A percentile compares a stretch with the other conserved stretches of the same genome.
Evolutionary conservation across 2,113 vertebrate genomes (phyloP).

Genomic region (Panurus biarmicus): DNA sequence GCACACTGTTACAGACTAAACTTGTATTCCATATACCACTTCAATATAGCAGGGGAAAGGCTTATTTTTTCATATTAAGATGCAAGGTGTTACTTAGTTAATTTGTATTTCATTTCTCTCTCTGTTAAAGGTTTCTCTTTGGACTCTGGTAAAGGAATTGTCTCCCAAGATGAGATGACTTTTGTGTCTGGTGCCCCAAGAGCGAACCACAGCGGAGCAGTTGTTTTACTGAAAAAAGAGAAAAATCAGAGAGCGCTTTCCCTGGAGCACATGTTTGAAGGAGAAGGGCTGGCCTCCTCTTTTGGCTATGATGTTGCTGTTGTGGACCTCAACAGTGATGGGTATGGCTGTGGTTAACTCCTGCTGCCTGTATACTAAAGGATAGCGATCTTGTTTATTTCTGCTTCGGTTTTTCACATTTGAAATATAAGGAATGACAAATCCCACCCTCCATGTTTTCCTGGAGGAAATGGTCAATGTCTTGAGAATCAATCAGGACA

Average conservation of each 20-base stretch:
- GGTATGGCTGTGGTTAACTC: conserved; percentile 66
- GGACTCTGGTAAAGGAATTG: conserved; percentile 87
- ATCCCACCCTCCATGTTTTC: not conserved
- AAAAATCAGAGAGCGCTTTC: conserved; percentile 71
- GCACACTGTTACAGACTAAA: not conserved
- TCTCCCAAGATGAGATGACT: conserved; percentile 76
- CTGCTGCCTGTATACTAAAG: not conserved
- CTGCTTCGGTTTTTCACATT: not conserved
- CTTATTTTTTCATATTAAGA: not conserved
- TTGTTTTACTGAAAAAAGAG: conserved; percentile 83
- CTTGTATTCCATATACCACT: not conserved
- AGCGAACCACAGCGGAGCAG: conserved; percentile 92
- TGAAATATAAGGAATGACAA: not conserved
- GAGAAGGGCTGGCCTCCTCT: conserved; percentile 90
- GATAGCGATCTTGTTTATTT: not conserved
- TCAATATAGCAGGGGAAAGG: conserved; percentile 33
- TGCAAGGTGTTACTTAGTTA: not conserved
- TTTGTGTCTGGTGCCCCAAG: conserved; percentile 94
- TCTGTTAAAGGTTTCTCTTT: conserved; percentile 86
- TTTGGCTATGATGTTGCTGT: conserved; percentile 96
- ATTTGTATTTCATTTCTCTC: not conserved
- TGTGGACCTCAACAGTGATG: conserved; percentile 89
- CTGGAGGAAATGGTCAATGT: not conserved
- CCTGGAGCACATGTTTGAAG: conserved; percentile 80
- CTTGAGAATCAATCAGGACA: not conserved